Base-by-base conservation (phyloP, 2,113 vertebrate genomes). In the Antechinus stuartii region DNA sequence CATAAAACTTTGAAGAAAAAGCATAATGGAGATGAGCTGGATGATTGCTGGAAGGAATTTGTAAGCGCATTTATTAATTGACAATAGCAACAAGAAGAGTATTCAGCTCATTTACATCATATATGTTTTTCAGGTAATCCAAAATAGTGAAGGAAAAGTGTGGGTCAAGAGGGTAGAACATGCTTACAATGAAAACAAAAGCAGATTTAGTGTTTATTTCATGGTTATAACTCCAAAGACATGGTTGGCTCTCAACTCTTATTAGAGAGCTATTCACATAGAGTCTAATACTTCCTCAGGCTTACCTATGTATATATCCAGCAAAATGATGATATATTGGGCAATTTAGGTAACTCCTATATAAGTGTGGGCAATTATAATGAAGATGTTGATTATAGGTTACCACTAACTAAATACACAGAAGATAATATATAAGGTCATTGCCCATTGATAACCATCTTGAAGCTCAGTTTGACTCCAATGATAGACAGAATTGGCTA, bases 161-260 rank as follows among this genome's bases (percentile, higher is more conserved):
- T 61, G 8, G 7, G 35, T 49, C 49, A 49, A 49, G 76, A 95
- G 47, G 95, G 49, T 96, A 97, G 90, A 96, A 25, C 42, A 52
- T 1, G 4, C 6, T 22, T 91, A 42, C 68, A 42, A 76, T 22
- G 16, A n/a, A 76, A 76, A 2, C 68, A 76, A 76, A n/a, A 42
- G 35, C 5, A 42, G 19, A 42, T 76, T 22, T 22, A 42, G 5
- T 76, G 19, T 76, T 76, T 42, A 76, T 16, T 42, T 76, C 19
- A 76, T n/a, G 16, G 35, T n/a, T n/a, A 42, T 22, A 42, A 42
- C 68, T 76, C 16, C 68, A 76, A 22, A 76, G 68, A 76, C 6
- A 42, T 42, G 42, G 12, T n/a, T 76, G 61, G 35, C 42, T 42
- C 68, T 76, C 68, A n/a, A 68, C 3, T 68, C 30, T 68, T 68